These are phyloP conservation scores for Scaptomyza caliginosa DNA, from an alignment of 2,888 invertebrate genomes.

Conservation along the genomic window DNA sequence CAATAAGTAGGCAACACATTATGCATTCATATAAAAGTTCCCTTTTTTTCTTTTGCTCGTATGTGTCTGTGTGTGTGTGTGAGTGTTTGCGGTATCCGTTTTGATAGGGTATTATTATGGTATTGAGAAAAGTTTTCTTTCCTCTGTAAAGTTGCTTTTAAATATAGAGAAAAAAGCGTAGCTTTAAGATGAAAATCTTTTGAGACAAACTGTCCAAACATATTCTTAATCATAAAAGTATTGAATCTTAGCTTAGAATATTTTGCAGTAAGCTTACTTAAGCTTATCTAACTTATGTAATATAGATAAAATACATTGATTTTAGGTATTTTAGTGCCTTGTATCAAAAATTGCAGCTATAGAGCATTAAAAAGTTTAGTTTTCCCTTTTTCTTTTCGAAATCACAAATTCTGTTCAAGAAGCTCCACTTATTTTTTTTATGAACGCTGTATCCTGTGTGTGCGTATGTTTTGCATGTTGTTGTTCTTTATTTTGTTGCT, in stretches of 20 bases:
- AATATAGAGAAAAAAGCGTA: background rate
- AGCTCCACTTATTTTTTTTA: slow-evolving; percentile 64
- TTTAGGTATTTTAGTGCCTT: no score
- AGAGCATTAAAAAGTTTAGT: slow-evolving; percentile 26
- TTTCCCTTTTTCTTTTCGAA: background rate
- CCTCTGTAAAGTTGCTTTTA: background rate
- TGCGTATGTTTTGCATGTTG: slow-evolving; percentile 14
- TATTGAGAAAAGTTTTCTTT: background rate
- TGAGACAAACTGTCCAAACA: background rate
- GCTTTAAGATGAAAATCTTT: background rate
- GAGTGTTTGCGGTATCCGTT: slow-evolving; percentile 6
- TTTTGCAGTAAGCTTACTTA: no score
- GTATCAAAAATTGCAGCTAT: no score
- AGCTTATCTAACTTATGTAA: no score
- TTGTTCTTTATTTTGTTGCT: slow-evolving; percentile 8
- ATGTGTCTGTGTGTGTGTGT: no score
- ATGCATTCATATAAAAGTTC: slow-evolving; percentile 61
- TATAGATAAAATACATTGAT: no score
- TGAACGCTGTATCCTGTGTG: slow-evolving; percentile 41
- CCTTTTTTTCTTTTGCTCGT: no score
- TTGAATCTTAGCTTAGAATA: no score
- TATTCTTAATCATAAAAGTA: no score
- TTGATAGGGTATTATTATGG: slow-evolving; percentile 8
- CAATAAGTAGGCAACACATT: slow-evolving; percentile 71
- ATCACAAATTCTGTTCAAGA: slow-evolving; percentile 14